Conservation (phyloP, 1,140 invertebrate species). For the Lucilia sericata region DNA sequence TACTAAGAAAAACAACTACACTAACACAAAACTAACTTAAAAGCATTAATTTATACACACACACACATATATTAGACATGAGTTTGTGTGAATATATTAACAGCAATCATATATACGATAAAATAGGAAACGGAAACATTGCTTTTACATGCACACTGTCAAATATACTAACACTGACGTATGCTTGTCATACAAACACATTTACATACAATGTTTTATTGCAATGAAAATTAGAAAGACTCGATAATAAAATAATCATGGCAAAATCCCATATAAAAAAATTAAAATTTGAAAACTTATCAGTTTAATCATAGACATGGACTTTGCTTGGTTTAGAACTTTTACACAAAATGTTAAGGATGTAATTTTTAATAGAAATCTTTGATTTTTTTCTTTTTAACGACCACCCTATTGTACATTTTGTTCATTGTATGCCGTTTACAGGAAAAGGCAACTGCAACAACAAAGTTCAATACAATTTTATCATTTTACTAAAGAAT, state of each 20-base stretch:
- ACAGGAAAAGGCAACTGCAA: neutral
- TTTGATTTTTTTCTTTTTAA: no score
- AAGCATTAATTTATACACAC: no score
- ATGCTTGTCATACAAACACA: neutral
- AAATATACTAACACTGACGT: neutral
- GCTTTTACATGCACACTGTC: constrained; percentile 6
- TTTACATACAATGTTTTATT: neutral
- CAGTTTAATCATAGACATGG: no score
- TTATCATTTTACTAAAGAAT: neutral
- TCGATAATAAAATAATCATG: no score
- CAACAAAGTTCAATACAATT: neutral
- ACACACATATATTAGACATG: neutral
- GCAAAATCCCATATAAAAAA: no score
- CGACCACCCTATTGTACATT: neutral
- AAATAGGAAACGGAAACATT: constrained; percentile 29
- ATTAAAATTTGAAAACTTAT: no score
- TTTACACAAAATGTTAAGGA: no score
- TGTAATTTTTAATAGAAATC: no score
- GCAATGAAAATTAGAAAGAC: no score
- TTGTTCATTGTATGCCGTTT: neutral
- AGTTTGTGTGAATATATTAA: neutral
- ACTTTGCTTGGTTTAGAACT: no score
- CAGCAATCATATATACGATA: neutral
- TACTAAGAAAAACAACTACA: no score
- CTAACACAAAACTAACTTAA: no score